Evolutionary conservation across 2,797 vertebrate genomes (phyloP).

Genomic region (Crenichthys baileyi): DNA sequence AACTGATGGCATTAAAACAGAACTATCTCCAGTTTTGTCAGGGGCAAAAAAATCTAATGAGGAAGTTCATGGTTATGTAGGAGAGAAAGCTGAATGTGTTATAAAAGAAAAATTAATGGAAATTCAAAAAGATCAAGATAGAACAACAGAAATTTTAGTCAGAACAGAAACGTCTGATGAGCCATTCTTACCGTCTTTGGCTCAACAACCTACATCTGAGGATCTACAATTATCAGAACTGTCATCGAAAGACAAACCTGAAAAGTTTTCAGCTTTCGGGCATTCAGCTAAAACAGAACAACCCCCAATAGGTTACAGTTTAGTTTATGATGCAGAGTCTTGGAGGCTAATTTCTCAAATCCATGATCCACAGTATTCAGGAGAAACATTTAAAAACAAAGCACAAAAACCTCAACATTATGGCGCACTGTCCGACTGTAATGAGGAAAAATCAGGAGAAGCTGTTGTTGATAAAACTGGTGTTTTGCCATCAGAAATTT

Average conservation of each 20-base stretch:
- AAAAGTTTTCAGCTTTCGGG: slow-evolving; percentile 4
- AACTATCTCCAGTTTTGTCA: background rate
- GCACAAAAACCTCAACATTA: slow-evolving; percentile 22
- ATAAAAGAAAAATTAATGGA: slow-evolving; percentile 27
- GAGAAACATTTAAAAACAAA: slow-evolving; percentile 50
- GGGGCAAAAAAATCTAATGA: slow-evolving; percentile 7
- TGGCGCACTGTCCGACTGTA: slow-evolving; percentile 15
- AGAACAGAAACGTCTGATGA: slow-evolving; percentile 10
- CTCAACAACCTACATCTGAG: slow-evolving; percentile 18
- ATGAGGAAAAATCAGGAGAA: slow-evolving; percentile 6
- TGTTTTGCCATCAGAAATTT: slow-evolving; percentile 1
- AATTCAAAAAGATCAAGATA: background rate
- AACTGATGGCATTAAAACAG: background rate
- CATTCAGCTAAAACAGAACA: slow-evolving; percentile 14
- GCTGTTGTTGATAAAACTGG: background rate
- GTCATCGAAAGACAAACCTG: background rate
- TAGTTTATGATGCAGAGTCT: slow-evolving; percentile 40
- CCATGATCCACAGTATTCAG: slow-evolving; percentile 64
- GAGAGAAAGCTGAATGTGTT: background rate
- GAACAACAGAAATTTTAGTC: slow-evolving; percentile 1
- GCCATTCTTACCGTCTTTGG: slow-evolving; percentile 1
- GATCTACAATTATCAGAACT: slow-evolving; percentile 2
- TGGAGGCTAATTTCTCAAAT: slow-evolving; percentile 67
- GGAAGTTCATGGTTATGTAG: background rate
- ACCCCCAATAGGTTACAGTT: slow-evolving; percentile 17